phyloP scores from a whole-genome alignment of 2,113 vertebrate species.

The Chitala chitala region DNA sequence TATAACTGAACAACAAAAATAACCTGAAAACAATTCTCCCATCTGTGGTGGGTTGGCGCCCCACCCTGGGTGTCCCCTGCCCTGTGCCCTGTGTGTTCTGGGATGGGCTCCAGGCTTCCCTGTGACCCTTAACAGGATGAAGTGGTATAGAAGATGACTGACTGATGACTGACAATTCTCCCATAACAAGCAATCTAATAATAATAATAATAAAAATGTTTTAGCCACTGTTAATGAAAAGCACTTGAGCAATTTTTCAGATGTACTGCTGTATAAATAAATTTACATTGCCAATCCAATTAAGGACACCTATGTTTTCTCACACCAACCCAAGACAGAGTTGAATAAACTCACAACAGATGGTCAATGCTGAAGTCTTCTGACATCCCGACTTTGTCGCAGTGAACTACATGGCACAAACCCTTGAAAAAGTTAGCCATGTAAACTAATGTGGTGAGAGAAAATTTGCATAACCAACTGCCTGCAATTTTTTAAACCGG shows the following conservation, averaged over 20 bases:
- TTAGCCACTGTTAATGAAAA: constrained; percentile 14
- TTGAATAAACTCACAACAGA: background rate
- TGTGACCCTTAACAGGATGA: too few relatives aligned
- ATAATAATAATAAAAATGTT: too few relatives aligned
- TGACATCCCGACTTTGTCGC: background rate
- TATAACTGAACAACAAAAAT: too few relatives aligned
- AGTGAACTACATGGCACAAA: background rate
- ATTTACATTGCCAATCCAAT: background rate
- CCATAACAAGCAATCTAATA: too few relatives aligned
- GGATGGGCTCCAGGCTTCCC: too few relatives aligned
- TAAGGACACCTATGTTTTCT: background rate
- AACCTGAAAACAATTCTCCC: too few relatives aligned
- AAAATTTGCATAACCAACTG: constrained; percentile 31
- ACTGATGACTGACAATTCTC: too few relatives aligned
- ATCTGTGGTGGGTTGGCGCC: too few relatives aligned
- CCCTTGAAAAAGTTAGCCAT: constrained; percentile 20
- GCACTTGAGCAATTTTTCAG: background rate
- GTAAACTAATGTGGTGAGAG: background rate
- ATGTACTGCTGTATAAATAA: background rate
- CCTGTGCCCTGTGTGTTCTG: too few relatives aligned
- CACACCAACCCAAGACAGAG: background rate
- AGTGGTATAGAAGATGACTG: too few relatives aligned
- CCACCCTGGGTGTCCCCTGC: too few relatives aligned
- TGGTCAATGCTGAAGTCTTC: background rate
- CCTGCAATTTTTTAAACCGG: constrained; percentile 41